phyloP scores from a whole-genome alignment of 2,797 vertebrate species.

The Galagoides demidoff region DNA sequence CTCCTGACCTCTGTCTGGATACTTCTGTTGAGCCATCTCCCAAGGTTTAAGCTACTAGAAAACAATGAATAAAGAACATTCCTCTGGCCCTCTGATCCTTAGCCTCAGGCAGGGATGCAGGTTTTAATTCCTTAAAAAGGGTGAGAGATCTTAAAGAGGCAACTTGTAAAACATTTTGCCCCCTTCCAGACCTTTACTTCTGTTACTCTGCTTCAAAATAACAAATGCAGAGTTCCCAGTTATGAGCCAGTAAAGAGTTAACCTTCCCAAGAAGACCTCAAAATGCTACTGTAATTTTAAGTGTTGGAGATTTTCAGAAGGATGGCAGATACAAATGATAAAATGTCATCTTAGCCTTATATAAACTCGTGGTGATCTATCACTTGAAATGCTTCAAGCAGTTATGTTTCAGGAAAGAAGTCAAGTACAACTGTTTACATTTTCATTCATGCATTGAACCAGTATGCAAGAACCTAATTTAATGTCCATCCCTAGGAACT shows the following conservation, averaged over 20 bases:
- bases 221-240: background rate
- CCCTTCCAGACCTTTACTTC: too few species aligned
- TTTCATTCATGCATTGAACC: background rate
- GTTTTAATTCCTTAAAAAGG: too few species aligned
- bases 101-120: too few species aligned
- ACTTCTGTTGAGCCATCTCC: too few species aligned
- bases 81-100: too few species aligned
- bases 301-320: background rate
- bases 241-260: background rate
- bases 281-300: background rate
- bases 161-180: too few species aligned
- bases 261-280: background rate
- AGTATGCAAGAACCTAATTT: background rate
- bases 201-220: background rate
- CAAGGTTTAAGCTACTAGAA: too few species aligned
- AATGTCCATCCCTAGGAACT: background rate
- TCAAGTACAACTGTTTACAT: background rate
- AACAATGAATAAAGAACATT: too few species aligned
- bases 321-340: background rate
- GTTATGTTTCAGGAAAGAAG: slow-evolving; percentile 33
- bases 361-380: background rate
- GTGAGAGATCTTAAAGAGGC: too few species aligned
- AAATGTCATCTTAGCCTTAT: background rate
- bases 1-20: too few species aligned
- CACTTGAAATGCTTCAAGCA: background rate